Base-by-base conservation (phyloP, 2,797 vertebrate species). In the Crenichthys baileyi region DNA sequence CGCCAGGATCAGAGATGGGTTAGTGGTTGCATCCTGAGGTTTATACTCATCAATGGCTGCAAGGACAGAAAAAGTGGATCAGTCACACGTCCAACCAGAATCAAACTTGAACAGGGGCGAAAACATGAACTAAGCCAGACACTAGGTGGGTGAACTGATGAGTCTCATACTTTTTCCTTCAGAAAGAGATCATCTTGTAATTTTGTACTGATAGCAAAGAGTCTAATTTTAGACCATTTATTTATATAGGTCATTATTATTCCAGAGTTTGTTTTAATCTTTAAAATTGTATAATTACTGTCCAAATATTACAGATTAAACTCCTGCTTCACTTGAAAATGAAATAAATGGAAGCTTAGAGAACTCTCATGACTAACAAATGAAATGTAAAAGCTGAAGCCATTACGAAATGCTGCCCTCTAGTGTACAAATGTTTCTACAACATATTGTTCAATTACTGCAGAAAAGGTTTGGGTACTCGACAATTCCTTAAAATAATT, bases 21-120 rank as follows among this genome's bases (percentile, higher is more conserved):
- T 99, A 26, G 98, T 99, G 79, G 98, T 99, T 80, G 98, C 97
- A 96, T 99, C 98, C 77, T 98, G 96, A 41, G 98, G 98, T 90
- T 98, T 97, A 92, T 97, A 99, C 85, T 98, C 97, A 0, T 99
- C 97, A 4, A 99, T 99, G 74, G 98, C 98, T 99, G 73, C 67
- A 78, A 36, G 31, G 63, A 79, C 22, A 77, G 16, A 86, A 0
- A 77, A 2, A 70, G 18, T 2, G 24, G 13, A 44, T 67, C 46
- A 29, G 51, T 73, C 16, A 12, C 11, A 51, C 18, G 60, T 16
- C 0, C 29, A 20, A 18, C 44, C n/a, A 31, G 1, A 46, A 46
- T 44, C 41, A n/a, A 22, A 44, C 15, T 44, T 41, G 4, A 68
- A 44, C 24, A 13, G 39, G 24, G 7, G 22, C 41, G 46, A 67